A percentile compares a stretch with the other conserved stretches of the same genome.
These are phyloP conservation scores for Cyanoramphus novaezelandiae DNA, from an alignment of 2,113 vertebrate genomes.

Conservation along the genomic window DNA sequence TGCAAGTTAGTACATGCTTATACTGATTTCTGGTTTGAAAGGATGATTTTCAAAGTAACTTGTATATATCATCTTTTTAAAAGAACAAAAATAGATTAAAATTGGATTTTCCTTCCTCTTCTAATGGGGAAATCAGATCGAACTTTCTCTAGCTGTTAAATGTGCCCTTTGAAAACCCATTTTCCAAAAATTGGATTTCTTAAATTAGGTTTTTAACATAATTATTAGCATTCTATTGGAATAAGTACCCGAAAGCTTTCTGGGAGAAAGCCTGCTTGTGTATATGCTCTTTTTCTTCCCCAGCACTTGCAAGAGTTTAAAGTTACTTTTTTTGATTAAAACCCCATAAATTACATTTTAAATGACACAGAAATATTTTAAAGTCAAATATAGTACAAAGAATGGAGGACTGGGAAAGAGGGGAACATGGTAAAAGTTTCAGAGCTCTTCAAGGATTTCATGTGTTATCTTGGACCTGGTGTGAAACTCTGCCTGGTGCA, in stretches of 20 bases:
- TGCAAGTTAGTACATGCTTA: slow-evolving; percentile 61
- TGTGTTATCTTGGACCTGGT: fast-evolving
- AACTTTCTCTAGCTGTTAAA: slow-evolving; percentile 55
- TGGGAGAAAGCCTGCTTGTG: background rate
- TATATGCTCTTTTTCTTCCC: background rate
- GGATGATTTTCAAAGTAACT: slow-evolving; percentile 56
- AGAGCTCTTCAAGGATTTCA: background rate
- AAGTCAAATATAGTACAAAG: background rate
- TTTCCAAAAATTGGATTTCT: slow-evolving; percentile 66
- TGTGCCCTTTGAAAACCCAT: slow-evolving; percentile 70
- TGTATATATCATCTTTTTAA: slow-evolving; percentile 33
- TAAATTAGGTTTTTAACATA: slow-evolving; percentile 70
- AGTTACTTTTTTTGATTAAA: background rate
- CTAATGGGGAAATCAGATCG: slow-evolving; percentile 62
- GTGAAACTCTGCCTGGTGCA: background rate
- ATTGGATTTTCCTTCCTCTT: slow-evolving; percentile 54
- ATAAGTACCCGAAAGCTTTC: slow-evolving; percentile 14
- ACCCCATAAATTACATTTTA: background rate
- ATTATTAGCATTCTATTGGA: slow-evolving; percentile 61
- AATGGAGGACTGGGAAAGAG: background rate
- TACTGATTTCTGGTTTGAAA: slow-evolving; percentile 27
- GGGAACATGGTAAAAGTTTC: background rate
- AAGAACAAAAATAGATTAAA: slow-evolving; percentile 63
- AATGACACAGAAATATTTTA: background rate
- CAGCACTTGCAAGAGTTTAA: background rate